Percentiles rank a stretch among this genome's conserved stretches.
Evolutionary conservation across 2,113 vertebrate species (phyloP).

Genomic region (Eulacestoma nigropectus): DNA sequence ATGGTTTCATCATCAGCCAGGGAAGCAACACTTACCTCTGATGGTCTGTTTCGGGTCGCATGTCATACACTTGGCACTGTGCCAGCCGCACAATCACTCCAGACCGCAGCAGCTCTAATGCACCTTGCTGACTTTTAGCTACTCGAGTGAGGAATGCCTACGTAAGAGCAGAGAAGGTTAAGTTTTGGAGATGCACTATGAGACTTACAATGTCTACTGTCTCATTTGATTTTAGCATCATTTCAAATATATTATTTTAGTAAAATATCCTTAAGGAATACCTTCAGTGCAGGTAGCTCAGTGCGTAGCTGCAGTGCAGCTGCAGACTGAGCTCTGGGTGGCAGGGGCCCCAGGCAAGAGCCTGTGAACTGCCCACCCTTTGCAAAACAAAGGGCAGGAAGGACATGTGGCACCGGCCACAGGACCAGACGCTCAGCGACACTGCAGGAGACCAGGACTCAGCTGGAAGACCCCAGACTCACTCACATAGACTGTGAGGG

Average conservation of each 20-base stretch:
- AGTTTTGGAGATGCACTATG: neutral
- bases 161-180: neutral
- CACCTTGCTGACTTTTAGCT: conserved; percentile 88
- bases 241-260: neutral
- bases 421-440: neutral
- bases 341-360: neutral
- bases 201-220: neutral
- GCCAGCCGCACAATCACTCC: conserved; percentile 89
- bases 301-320: neutral
- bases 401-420: neutral
- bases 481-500: neutral
- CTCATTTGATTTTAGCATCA: neutral
- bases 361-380: neutral
- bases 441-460: rapidly evolving
- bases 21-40: conserved; percentile 76
- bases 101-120: conserved; percentile 86
- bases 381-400: neutral
- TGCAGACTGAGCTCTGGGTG: neutral
- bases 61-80: conserved; percentile 94
- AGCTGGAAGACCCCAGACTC: neutral
- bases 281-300: neutral
- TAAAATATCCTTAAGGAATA: neutral
- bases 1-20: neutral
- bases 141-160: conserved; percentile 93
- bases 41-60: conserved; percentile 88